phyloP scores from a whole-genome alignment of 64 coral and sea anemone genomes.

The Actinia equina region DNA sequence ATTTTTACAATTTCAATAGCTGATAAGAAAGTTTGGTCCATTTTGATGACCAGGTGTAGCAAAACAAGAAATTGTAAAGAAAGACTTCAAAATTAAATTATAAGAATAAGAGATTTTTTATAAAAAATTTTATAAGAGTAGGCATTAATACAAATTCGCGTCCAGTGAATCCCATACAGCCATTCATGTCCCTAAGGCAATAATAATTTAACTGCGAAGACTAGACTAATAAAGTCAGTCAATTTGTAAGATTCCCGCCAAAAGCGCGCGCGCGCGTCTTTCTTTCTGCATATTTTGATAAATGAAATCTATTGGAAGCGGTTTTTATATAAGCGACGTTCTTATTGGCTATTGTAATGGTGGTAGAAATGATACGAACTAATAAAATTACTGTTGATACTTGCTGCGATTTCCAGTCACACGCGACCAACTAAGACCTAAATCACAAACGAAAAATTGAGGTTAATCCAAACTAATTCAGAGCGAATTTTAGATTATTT shows the following conservation, averaged over 20 bases:
- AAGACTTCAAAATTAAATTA: neutral
- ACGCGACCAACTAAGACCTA: neutral
- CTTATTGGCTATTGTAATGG: neutral
- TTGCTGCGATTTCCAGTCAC: too few species aligned
- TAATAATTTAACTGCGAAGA: neutral
- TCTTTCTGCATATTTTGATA: neutral
- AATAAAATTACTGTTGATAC: slow-evolving; percentile 8
- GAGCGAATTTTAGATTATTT: too few species aligned
- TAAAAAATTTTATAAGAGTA: neutral
- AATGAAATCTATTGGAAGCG: neutral
- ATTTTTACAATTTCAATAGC: slow-evolving; percentile 11
- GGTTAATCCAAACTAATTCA: too few species aligned
- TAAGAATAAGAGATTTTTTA: neutral
- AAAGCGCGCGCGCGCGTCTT: neutral
- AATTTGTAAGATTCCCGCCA: neutral
- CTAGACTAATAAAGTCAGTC: neutral
- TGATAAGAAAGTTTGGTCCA: neutral
- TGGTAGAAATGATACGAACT: neutral
- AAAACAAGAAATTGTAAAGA: neutral
- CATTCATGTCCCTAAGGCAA: neutral
- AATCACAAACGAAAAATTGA: neutral
- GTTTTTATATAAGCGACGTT: neutral
- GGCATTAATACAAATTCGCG: neutral
- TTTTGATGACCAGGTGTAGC: neutral
- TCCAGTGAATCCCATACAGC: neutral